Conservation (phyloP, 2,797 vertebrate species). For the Gephyroberyx darwinii region DNA sequence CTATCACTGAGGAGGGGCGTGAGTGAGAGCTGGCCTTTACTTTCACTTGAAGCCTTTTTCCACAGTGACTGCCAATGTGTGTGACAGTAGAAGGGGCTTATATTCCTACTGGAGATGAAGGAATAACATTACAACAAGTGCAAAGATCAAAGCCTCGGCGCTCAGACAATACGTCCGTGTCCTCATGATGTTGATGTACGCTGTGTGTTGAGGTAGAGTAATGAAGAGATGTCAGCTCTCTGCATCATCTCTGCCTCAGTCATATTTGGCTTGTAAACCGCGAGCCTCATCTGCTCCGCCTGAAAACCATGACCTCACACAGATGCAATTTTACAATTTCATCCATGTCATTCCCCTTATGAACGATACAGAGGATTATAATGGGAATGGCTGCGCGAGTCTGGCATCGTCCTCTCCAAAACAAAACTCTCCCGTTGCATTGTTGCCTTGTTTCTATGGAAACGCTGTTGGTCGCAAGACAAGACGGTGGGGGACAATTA, state of each 20-base stretch:
- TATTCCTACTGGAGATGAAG: not conserved
- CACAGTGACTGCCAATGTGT: not conserved
- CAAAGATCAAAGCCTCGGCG: not conserved
- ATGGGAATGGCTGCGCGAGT: constrained; percentile 37
- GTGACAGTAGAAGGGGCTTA: not conserved
- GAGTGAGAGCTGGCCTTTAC: too few relatives aligned
- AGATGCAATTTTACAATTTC: constrained; percentile 6
- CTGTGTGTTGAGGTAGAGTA: constrained; percentile 3
- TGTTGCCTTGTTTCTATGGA: constrained; percentile 70
- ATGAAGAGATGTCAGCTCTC: constrained; percentile 44
- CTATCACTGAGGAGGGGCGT: too few relatives aligned
- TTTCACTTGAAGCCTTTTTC: too few relatives aligned
- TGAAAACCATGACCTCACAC: constrained; percentile 44
- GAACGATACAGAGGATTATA: constrained; percentile 39
- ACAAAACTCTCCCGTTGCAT: constrained; percentile 59
- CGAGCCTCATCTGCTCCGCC: constrained; percentile 33
- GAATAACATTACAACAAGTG: not conserved
- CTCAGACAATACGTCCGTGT: not conserved
- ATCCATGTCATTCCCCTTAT: constrained; percentile 16
- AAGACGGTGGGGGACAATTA: constrained; percentile 44
- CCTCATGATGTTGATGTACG: constrained; percentile 5
- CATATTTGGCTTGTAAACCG: constrained; percentile 52
- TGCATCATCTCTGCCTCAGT: constrained; percentile 8
- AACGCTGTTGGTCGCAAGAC: constrained; percentile 48
- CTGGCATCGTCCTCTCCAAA: constrained; percentile 59